phyloP scores from a whole-genome alignment of 2,113 vertebrate genomes.

The Gymnarchus niloticus region DNA sequence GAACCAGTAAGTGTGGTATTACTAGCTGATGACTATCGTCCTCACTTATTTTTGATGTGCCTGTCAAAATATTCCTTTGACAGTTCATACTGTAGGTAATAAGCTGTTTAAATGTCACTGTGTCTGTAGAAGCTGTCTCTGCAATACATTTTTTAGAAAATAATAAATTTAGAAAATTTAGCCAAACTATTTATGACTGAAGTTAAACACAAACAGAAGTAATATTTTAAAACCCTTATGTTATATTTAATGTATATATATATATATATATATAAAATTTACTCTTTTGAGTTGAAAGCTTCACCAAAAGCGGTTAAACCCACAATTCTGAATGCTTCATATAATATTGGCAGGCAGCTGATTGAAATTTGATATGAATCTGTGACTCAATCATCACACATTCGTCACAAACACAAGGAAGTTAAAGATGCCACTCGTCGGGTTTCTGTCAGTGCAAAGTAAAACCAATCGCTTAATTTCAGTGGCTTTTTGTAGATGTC shows the following conservation, averaged over 20 bases:
- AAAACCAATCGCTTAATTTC: background rate
- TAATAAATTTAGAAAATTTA: background rate
- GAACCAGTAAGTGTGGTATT: background rate
- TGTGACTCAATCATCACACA: background rate
- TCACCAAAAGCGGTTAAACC: background rate
- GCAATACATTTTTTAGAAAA: background rate
- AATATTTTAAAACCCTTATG: too few relatives aligned
- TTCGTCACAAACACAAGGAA: background rate
- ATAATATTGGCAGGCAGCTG: background rate
- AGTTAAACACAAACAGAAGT: background rate
- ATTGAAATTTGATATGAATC: background rate
- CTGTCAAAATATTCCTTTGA: background rate
- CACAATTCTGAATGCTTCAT: background rate
- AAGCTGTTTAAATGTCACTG: background rate
- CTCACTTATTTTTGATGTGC: background rate
- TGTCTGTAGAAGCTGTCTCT: too few relatives aligned
- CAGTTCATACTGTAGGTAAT: background rate
- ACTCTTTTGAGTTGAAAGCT: background rate
- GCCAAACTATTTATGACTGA: background rate
- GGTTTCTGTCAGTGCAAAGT: background rate
- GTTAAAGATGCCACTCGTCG: background rate
- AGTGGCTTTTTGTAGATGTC: background rate
- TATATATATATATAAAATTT: background rate
- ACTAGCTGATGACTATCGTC: background rate
- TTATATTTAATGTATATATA: too few relatives aligned